Evolutionary conservation across 1,140 invertebrate species (phyloP).

Genomic region (Drosophila ananassae): DNA sequence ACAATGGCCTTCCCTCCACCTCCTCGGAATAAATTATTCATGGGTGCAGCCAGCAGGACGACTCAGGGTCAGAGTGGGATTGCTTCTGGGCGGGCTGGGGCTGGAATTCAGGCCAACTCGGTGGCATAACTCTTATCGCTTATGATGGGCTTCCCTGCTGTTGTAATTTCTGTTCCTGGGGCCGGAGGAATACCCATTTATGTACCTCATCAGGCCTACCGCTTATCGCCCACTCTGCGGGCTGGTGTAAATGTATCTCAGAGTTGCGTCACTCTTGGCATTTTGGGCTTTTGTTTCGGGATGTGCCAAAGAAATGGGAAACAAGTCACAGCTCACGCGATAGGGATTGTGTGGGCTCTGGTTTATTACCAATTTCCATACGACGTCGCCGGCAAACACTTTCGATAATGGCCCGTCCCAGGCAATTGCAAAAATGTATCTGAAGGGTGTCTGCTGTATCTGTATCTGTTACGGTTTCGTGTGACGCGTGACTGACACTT

Average conservation of each 20-base stretch:
- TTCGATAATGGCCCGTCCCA: slow-evolving; percentile 28
- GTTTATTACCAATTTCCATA: slow-evolving; percentile 25
- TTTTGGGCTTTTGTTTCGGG: slow-evolving; percentile 51
- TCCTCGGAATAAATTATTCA: slow-evolving; percentile 63
- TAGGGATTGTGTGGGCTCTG: slow-evolving; percentile 24
- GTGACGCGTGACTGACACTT: slow-evolving; percentile 27
- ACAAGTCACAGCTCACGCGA: slow-evolving; percentile 48
- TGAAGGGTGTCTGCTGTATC: slow-evolving; percentile 10
- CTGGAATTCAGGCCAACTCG: slow-evolving; percentile 28
- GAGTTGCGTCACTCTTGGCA: slow-evolving; percentile 67
- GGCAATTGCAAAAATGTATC: slow-evolving; percentile 1
- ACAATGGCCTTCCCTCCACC: slow-evolving; percentile 34
- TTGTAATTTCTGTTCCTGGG: not conserved
- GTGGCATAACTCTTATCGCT: slow-evolving; percentile 34
- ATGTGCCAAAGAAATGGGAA: slow-evolving; percentile 36
- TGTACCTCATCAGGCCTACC: not conserved
- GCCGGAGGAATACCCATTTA: slow-evolving; percentile 18
- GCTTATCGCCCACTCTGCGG: slow-evolving; percentile 21
- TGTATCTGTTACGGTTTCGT: slow-evolving; percentile 17
- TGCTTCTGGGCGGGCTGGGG: slow-evolving; percentile 1
- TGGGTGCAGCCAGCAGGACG: slow-evolving; percentile 33
- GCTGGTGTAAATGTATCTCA: slow-evolving; percentile 64
- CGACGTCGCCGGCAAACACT: slow-evolving; percentile 42
- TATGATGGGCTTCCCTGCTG: slow-evolving; percentile 30
- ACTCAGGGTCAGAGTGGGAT: slow-evolving; percentile 23